phyloP scores from a whole-genome alignment of 1,140 invertebrate species.

The Lepidotrigona ventralis region DNA sequence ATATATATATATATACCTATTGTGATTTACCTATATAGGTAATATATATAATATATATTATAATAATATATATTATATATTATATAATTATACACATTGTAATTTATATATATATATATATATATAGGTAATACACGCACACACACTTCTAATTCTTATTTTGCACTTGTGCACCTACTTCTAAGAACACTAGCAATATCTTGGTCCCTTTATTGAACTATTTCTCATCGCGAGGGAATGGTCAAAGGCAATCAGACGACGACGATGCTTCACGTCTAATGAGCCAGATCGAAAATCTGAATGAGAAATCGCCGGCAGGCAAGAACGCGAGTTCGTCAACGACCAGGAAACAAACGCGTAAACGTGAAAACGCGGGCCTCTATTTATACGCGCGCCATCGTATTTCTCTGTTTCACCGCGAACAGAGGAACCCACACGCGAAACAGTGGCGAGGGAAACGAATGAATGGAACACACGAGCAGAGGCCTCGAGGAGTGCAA shows the following conservation, averaged over 20 bases:
- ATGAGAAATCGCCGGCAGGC: conserved; percentile 29
- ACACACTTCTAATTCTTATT: no score
- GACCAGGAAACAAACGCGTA: conserved; percentile 14
- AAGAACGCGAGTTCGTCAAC: conserved; percentile 25
- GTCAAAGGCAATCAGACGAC: background rate
- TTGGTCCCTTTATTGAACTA: background rate
- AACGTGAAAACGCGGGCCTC: conserved; percentile 24
- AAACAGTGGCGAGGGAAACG: conserved; percentile 18
- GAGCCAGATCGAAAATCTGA: conserved; percentile 28
- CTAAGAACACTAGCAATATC: background rate
- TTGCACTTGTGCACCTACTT: background rate
- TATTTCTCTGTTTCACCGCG: no score
- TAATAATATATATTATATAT: no score
- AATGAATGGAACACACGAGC: conserved; percentile 34
- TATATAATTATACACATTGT: no score
- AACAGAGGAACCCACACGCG: background rate
- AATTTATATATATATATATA: no score
- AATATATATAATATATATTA: no score
- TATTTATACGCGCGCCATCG: conserved; percentile 31
- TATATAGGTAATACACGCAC: no score
- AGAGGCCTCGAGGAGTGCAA: background rate
- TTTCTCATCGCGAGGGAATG: background rate
- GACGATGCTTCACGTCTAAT: background rate
- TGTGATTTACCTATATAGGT: no score
- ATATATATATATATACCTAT: no score